Base-by-base conservation (phyloP, 2,888 invertebrate species). In the Luperina testacea region DNA sequence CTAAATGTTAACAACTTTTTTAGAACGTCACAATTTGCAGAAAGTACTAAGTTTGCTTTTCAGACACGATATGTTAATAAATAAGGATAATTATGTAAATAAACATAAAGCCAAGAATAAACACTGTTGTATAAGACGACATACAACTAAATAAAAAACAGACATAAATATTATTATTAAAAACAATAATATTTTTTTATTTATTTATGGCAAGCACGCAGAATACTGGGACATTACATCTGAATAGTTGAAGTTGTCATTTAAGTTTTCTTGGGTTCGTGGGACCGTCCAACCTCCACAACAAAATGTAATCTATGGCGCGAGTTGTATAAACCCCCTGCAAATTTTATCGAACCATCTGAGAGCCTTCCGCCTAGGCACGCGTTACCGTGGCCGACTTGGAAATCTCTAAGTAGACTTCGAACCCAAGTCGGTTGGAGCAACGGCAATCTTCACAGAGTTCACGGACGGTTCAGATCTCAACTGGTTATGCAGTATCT, bases 41-140 rank as follows among this genome's bases (percentile, higher is more conserved):
- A 63, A 57, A 67, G 72, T 78, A 70, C 17, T 70, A 61, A 24
- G 69, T 45, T 67, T 27, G 17, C 11, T 57, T 38, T 53, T 61
- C 24, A 27, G 5, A 83, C 27, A 45, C 38, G 15, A 24, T 20
- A 65, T 48, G 45, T 48, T 61, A 70, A 75, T 82, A 59, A 63
- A 80, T 64, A 69, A 3, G 48, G 7, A 67, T 61, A 79, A 64
- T 38, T 45, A 70, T 27, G 1, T 42, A 65, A 70, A 70, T 48
- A n/a, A 69, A 67, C 48, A 82, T 42, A 81, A 80, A 70, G 27
- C 48, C 53, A 80, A 48, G 38, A 75, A 68, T 20, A 42, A 15
- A 70, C 20, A 70, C 17, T 17, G 45, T 27, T 24, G 45, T 38
- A 6, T 38, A 27, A 59, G 20, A 45, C 17, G 48, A 78, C 5